Percentiles rank a stretch among this genome's conserved stretches.
These are phyloP conservation scores for Thera britannica DNA, from an alignment of 2,888 invertebrate species.

Conservation along the genomic window DNA sequence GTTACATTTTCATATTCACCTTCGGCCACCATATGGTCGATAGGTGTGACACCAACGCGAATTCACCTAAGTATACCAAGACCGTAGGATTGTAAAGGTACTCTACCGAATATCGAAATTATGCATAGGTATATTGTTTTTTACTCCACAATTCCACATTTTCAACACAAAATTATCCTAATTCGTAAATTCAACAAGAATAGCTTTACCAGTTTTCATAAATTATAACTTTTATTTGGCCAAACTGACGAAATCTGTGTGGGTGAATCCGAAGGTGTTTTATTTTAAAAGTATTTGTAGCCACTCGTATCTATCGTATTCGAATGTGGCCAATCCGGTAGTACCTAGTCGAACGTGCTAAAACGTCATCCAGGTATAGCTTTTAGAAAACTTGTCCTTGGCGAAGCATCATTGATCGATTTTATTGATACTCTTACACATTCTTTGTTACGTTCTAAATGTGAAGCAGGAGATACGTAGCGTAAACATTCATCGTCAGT, in stretches of 20 bases:
- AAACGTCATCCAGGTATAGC: too few relatives aligned
- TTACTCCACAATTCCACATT: too few relatives aligned
- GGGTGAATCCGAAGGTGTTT: constrained; percentile 23
- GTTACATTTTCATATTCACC: constrained; percentile 5
- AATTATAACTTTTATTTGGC: constrained; percentile 32
- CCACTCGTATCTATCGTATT: neutral
- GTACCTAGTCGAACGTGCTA: too few relatives aligned
- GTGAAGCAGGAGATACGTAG: neutral
- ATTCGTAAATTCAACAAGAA: constrained; percentile 1
- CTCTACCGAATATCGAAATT: constrained; percentile 7
- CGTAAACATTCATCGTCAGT: constrained; percentile 2
- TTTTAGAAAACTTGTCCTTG: too few relatives aligned
- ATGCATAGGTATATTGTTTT: too few relatives aligned
- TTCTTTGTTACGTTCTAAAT: neutral
- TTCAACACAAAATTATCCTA: neutral
- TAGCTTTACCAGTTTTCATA: constrained; percentile 22
- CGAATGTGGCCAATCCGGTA: constrained; percentile 1
- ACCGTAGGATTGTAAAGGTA: constrained; percentile 21
- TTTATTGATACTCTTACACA: neutral
- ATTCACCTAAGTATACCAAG: constrained; percentile 10
- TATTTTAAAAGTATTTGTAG: constrained; percentile 9
- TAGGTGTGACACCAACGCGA: constrained; percentile 22
- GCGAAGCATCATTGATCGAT: too few relatives aligned
- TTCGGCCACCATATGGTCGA: constrained; percentile 23
- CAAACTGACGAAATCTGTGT: constrained; percentile 35